phyloP scores from a whole-genome alignment of 2,113 vertebrate genomes.

The Tretioscincus oriximinensis region DNA sequence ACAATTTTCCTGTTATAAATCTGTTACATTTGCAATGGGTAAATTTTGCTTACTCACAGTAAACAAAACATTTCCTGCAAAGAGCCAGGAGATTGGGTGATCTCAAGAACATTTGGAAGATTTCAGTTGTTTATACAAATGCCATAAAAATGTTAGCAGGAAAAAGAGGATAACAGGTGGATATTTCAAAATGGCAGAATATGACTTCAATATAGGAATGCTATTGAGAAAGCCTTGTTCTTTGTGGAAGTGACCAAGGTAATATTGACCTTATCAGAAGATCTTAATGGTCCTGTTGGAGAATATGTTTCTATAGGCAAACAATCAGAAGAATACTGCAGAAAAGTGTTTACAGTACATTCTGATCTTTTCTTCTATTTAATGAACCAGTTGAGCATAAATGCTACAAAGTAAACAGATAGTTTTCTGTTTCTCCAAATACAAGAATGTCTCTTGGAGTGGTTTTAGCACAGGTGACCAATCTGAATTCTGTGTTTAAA shows the following conservation, averaged over 20 bases:
- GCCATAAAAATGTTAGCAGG: neutral
- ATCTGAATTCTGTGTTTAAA: no score
- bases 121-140: neutral
- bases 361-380: neutral
- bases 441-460: neutral
- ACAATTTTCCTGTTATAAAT: neutral
- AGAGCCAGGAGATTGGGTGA: neutral
- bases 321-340: no score
- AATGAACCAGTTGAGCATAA: neutral
- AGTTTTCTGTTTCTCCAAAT: neutral
- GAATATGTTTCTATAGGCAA: neutral
- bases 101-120: neutral
- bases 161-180: neutral
- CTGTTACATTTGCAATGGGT: neutral
- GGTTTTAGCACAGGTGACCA: neutral
- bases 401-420: neutral
- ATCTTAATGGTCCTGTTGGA: neutral
- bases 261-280: neutral
- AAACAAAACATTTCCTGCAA: neutral
- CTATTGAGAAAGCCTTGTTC: neutral
- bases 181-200: neutral
- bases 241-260: neutral
- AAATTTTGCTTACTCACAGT: neutral
- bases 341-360: no score
- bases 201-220: neutral